Evolutionary conservation across 2,888 invertebrate species (phyloP).

Genomic region (Metalampra italica): DNA sequence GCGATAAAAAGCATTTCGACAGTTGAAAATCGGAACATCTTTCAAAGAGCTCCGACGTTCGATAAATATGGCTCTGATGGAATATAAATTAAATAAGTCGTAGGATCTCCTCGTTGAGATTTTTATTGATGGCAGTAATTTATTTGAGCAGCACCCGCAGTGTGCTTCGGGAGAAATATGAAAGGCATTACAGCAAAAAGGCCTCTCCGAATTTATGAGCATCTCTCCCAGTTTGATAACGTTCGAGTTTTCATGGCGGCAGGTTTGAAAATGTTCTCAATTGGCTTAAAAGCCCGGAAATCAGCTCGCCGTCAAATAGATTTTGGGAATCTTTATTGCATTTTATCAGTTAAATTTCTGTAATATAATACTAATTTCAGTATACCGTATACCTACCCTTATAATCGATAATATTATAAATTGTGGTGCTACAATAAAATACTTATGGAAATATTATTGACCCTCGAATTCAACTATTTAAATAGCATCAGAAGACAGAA

Average conservation of each 20-base stretch:
- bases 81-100: constrained; percentile 78
- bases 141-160: constrained; percentile 75
- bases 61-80: constrained; percentile 71
- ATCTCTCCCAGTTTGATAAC: constrained; percentile 70
- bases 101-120: constrained; percentile 67
- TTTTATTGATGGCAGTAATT: constrained; percentile 77
- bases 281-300: constrained; percentile 48
- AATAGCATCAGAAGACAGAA: no score
- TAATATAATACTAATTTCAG: not conserved
- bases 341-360: not conserved
- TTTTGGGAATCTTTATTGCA: constrained; percentile 13
- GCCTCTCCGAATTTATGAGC: constrained; percentile 74
- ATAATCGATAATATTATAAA: no score
- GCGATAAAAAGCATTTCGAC: constrained; percentile 26
- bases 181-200: constrained; percentile 76
- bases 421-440: no score
- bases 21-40: constrained; percentile 30
- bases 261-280: constrained; percentile 46
- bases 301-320: constrained; percentile 26
- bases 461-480: no score
- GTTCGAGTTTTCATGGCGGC: constrained; percentile 48
- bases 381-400: no score
- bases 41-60: constrained; percentile 55
- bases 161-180: constrained; percentile 73
- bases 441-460: no score